Evolutionary conservation across 2,113 vertebrate genomes (phyloP), one percentile per base, ranked within the genome.

Genomic region (Stercorarius parasiticus): DNA sequence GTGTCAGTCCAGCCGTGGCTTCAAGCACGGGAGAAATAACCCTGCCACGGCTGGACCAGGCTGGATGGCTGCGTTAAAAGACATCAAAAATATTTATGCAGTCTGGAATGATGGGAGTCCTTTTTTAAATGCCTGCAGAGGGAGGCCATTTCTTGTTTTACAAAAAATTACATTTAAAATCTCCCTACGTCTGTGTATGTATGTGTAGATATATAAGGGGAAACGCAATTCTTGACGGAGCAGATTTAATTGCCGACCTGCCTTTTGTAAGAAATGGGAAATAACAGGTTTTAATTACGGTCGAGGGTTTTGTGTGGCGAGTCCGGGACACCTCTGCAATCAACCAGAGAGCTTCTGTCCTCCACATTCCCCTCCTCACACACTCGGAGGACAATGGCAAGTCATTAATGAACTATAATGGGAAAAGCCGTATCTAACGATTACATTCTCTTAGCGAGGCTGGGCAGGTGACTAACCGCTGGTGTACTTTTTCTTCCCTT

Each of bases 401-500:
- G 64, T 94, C 96, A 93, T 95, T 95, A 96, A 82, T 30, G n/a
- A 56, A 40, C 82, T 56, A 55, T 93, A 97, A 96, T 95, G 78
- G 87, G 92, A 93, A 96, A 94, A 82, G 65, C 80, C 86, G 4
- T 97, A 92, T 95, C 95, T 95, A 93, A 92, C 40, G 62, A 82
- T 81, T 62, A 42, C 95, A 92, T 93, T 96, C 83, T 67, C 87
- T 95, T 90, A 79, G 89, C 53, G 11, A 69, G 94, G 81, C 93
- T 3, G 71, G 91, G 72, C 1, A 25, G 74, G 87, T 77, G 88
- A 90, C 82, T 59, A 91, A 81, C 80, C 64, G 6, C 88, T 11
- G 38, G 70, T 36, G 42, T 47, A 66, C 82, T 93, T 94, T 74
- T 69, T 43, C 81, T 84, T 93, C 26, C 73, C 52, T 94, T 90